A percentile compares a stretch with the other conserved stretches of the same genome.
Evolutionary conservation across 2,113 vertebrate genomes (phyloP).

Genomic region (Petaurus breviceps): DNA sequence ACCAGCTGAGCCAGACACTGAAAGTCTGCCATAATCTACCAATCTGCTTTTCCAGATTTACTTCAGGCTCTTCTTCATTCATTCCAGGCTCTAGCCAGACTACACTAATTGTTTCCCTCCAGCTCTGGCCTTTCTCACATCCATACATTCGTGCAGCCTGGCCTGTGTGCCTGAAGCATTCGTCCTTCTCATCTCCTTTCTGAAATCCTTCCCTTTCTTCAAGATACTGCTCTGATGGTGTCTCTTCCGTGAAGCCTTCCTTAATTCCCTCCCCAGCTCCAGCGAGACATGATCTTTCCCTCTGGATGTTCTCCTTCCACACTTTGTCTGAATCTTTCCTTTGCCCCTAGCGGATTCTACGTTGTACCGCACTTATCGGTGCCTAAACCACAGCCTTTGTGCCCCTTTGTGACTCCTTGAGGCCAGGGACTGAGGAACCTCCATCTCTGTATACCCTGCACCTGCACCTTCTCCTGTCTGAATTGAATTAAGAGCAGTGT

Average conservation of each 20-base stretch:
- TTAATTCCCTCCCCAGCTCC: neutral
- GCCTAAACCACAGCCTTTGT: neutral
- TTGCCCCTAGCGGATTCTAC: neutral
- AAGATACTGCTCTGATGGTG: neutral
- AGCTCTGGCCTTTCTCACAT: neutral
- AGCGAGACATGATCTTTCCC: neutral
- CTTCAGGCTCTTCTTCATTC: neutral
- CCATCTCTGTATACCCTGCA: neutral
- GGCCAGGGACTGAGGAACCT: neutral
- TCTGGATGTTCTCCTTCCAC: neutral
- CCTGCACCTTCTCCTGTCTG: too few relatives aligned
- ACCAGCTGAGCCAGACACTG: neutral
- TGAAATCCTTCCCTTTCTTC: neutral
- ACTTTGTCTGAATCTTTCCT: neutral
- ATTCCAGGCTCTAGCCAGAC: neutral
- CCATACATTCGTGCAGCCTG: neutral
- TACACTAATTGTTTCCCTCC: neutral
- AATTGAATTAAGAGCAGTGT: neutral
- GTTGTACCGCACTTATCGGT: neutral
- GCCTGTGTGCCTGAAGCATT: neutral
- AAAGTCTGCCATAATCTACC: neutral
- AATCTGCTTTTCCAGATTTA: neutral
- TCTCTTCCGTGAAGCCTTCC: neutral
- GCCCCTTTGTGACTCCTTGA: neutral
- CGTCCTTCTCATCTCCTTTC: neutral